Percentiles rank a stretch among this genome's conserved stretches.
Evolutionary conservation across 1,140 invertebrate species (phyloP).

Genomic region (Periplaneta americana): DNA sequence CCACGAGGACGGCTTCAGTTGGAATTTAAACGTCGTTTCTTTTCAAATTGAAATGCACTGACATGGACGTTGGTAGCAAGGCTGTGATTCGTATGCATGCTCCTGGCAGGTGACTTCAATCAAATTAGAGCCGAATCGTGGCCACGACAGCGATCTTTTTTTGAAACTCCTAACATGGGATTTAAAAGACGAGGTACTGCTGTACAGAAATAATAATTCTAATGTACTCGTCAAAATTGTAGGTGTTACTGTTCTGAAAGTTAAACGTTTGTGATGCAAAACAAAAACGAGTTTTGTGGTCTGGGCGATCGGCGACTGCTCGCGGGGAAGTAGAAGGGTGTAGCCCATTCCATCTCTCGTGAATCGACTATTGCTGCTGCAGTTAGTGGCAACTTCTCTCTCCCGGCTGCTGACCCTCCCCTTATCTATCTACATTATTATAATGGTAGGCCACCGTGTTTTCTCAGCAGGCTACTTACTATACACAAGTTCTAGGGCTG

Average conservation of each 20-base stretch:
- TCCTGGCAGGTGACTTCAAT: background rate
- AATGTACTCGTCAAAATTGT: background rate
- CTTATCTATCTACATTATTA: background rate
- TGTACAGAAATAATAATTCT: background rate
- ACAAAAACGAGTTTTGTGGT: background rate
- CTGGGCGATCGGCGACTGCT: background rate
- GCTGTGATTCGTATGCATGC: background rate
- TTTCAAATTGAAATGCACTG: background rate
- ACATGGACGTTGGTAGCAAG: background rate
- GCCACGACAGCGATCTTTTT: background rate
- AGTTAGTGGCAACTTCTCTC: too few relatives aligned
- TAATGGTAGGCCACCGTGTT: background rate
- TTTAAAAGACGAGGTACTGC: background rate
- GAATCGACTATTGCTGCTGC: background rate
- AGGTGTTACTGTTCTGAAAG: background rate
- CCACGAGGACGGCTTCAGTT: background rate
- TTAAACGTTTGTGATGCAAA: background rate
- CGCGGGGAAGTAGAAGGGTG: background rate
- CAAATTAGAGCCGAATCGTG: background rate
- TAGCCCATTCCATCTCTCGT: background rate
- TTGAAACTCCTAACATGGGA: background rate
- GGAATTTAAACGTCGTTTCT: background rate
- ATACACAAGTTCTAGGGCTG: too few relatives aligned
- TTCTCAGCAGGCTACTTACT: background rate
- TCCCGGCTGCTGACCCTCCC: too few relatives aligned